Evolutionary conservation across 2,113 vertebrate species (phyloP), one percentile per base, ranked within the genome.

Genomic region (Acanthochromis polyacanthus): DNA sequence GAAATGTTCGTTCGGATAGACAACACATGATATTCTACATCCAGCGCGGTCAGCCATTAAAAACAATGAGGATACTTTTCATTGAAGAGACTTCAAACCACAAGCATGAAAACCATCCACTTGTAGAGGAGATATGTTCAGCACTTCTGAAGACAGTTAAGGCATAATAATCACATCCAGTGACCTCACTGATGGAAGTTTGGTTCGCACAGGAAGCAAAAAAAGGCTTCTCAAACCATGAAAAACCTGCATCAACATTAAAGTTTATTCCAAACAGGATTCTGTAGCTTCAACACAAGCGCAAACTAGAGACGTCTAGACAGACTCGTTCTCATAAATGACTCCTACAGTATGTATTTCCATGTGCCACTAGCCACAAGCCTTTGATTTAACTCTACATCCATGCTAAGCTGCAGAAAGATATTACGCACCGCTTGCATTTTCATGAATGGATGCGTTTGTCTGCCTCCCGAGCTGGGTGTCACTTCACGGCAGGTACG

Each of bases 241-340:
- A 80, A 87, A 87, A 74, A 82, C 63, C 70, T 76, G 38, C 56
- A 65, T 61, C 40, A 38, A 63, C 53, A 65, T 45, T 65, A 67
- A 62, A 5, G 7, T 38, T 60, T 58, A 58, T 55, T 59, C 71
- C 46, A 64, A n/a, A 46, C 45, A 25, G 63, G 55, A 85, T 67
- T 65, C 55, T 81, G 66, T 36, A 43, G 56, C 57, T 71, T 65
- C 45, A 55, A 72, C 64, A 16, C 10, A 15, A 55, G 28, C 46
- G 71, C 59, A 86, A 86, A 82, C 77, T 81, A 72, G 74, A 76
- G 75, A 79, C 77, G 76, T 82, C 82, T 80, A 30, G 75, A 25
- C 45, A 43, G 46, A 46, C 80, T 77, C 75, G 66, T 78, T 63
- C 20, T 58, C 1, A 62, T 58, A 66, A n/a, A 57, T 14, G 32